A percentile compares a stretch with the other conserved stretches of the same genome.
These are phyloP conservation scores for Sapayoa aenigma DNA, from an alignment of 2,113 vertebrate genomes.

Conservation along the genomic window DNA sequence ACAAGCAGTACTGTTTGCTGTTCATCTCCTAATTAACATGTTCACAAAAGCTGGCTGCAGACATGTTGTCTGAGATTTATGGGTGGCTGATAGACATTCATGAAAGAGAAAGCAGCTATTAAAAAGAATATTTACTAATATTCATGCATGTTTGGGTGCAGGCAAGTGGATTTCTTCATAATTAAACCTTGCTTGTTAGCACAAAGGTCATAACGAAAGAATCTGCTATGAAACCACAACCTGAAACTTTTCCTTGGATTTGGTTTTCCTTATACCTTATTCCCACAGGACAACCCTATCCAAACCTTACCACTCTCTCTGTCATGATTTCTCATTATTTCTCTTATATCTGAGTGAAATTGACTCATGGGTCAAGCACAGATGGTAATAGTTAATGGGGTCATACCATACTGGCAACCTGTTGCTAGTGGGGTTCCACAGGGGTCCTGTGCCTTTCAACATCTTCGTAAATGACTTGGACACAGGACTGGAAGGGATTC, in stretches of 20 bases:
- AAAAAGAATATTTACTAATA: slow-evolving; percentile 41
- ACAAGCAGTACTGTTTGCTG: background rate
- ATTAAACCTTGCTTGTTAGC: background rate
- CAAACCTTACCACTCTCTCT: background rate
- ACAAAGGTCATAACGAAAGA: background rate
- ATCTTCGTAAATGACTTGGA: background rate
- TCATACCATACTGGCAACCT: background rate
- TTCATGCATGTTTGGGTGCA: background rate
- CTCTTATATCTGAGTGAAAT: background rate
- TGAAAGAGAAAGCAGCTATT: slow-evolving; percentile 16
- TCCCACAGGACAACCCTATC: background rate
- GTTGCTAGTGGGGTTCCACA: background rate
- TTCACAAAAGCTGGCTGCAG: slow-evolving; percentile 38
- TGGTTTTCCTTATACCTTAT: background rate
- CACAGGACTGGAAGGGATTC: background rate
- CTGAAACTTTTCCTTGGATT: background rate
- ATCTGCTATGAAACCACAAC: background rate
- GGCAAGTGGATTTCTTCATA: background rate
- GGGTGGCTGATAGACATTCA: background rate
- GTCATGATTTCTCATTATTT: background rate
- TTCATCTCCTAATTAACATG: slow-evolving; percentile 41
- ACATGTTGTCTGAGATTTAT: slow-evolving; percentile 28
- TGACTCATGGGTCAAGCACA: background rate
- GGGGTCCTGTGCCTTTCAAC: background rate
- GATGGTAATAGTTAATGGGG: too few relatives aligned